A percentile compares a stretch with the other conserved stretches of the same genome.
phyloP scores from a whole-genome alignment of 2,888 invertebrate genomes.

The Cheilosia soror region DNA sequence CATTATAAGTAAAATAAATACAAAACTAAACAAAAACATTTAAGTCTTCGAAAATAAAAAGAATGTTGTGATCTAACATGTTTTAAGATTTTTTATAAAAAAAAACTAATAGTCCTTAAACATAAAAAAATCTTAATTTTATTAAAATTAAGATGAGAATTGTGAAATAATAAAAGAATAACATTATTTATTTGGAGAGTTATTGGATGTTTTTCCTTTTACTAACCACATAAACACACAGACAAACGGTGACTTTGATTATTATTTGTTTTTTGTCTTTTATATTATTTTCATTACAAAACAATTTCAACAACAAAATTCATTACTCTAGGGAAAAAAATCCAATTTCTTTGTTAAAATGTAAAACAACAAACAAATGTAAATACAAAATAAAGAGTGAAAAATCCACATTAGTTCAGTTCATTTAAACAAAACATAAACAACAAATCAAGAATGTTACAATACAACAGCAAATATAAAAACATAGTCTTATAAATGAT shows the following conservation, averaged over 20 bases:
- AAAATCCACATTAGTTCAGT: constrained; percentile 66
- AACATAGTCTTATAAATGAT: constrained; percentile 56
- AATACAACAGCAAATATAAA: constrained; percentile 81
- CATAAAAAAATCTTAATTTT: constrained; percentile 63
- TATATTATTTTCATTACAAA: constrained; percentile 65
- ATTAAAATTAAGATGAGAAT: constrained; percentile 71
- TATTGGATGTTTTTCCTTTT: constrained; percentile 70
- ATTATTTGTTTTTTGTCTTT: constrained; percentile 31
- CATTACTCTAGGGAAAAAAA: constrained; percentile 56
- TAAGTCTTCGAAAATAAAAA: constrained; percentile 77
- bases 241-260: constrained; percentile 26
- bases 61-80: constrained; percentile 72
- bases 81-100: constrained; percentile 75
- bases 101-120: constrained; percentile 68
- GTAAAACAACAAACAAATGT: constrained; percentile 76
- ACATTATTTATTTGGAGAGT: constrained; percentile 58
- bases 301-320: constrained; percentile 45
- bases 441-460: constrained; percentile 77
- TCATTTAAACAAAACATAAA: constrained; percentile 60
- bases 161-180: constrained; percentile 59
- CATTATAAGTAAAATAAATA: constrained; percentile 75
- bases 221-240: constrained; percentile 35
- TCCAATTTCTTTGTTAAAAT: constrained; percentile 58
- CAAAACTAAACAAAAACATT: constrained; percentile 73
- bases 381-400: constrained; percentile 75